Conservation (phyloP, 2,797 vertebrate species). For the Acanthurus lineatus region DNA sequence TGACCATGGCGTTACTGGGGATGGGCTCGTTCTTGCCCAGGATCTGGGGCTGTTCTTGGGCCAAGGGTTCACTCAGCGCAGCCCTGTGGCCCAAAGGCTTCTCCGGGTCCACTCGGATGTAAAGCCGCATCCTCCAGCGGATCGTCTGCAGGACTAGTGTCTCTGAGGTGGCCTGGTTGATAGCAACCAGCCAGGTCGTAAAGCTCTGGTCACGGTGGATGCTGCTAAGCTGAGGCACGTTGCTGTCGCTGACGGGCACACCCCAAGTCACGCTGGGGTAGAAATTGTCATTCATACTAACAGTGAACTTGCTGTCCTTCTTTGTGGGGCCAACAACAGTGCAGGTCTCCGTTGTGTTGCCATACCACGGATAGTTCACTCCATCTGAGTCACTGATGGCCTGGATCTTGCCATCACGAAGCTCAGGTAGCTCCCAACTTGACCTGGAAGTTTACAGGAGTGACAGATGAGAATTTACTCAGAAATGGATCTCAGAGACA, state of each 20-base stretch:
- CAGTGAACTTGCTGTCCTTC: conserved; percentile 92
- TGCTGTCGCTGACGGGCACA: conserved; percentile 95
- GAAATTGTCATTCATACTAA: conserved; percentile 99
- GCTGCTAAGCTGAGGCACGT: conserved; percentile 92
- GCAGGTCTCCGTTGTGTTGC: conserved; percentile 97
- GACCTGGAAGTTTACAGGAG: conserved; percentile 86
- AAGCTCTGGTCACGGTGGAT: conserved; percentile 98
- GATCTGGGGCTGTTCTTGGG: conserved; percentile 94
- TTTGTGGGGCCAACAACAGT: conserved; percentile 95
- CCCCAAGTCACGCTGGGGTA: conserved; percentile 99
- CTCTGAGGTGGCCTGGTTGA: conserved; percentile 91
- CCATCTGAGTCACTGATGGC: conserved; percentile 98
- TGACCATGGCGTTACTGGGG: conserved; percentile 93
- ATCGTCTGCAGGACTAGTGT: conserved; percentile 94
- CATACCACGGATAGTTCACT: conserved; percentile 99
- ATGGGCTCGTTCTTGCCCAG: conserved; percentile 94
- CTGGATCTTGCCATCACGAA: conserved; percentile 92
- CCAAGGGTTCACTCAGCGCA: conserved; percentile 88
- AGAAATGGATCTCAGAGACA: not conserved
- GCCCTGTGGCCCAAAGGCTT: conserved; percentile 92
- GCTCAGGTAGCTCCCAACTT: conserved; percentile 97
- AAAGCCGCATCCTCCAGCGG: conserved; percentile 96
- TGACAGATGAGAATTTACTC: conserved; percentile 25
- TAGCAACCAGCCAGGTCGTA: conserved; percentile 97
- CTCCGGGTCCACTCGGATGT: conserved; percentile 92